Conservation (phyloP, 2,888 invertebrate species). For the Creontiades dilutus region DNA sequence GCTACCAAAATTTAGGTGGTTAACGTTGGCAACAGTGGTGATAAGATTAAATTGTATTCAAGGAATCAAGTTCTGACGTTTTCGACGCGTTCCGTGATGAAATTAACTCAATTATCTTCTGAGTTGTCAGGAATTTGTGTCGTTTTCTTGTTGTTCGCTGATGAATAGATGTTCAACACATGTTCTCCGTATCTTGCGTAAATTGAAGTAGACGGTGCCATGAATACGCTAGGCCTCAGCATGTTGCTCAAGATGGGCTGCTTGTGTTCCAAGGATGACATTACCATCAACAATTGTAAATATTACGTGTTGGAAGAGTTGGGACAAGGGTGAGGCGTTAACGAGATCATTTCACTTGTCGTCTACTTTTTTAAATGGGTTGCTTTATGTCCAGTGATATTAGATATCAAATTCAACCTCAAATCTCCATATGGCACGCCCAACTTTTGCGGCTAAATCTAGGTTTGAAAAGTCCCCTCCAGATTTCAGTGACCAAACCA, state of each 20-base stretch:
- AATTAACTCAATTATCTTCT: not conserved
- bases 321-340: conserved; percentile 85
- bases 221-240: conserved; percentile 86
- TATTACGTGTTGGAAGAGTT: conserved; percentile 85
- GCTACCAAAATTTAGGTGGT: no score
- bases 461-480: no score
- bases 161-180: not conserved
- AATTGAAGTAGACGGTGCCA: conserved; percentile 76
- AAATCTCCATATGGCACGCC: no score
- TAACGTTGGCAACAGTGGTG: not conserved
- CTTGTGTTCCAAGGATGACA: conserved; percentile 86
- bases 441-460: no score
- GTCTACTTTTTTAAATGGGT: no score
- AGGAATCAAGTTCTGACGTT: not conserved
- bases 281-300: conserved; percentile 85
- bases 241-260: conserved; percentile 87
- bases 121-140: not conserved
- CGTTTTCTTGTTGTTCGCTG: not conserved
- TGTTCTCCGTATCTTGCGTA: not conserved
- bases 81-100: not conserved
- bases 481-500: no score
- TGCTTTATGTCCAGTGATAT: no score
- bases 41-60: no score
- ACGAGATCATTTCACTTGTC: no score
- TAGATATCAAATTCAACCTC: no score